Percentiles rank a stretch among this genome's conserved stretches.
phyloP scores from a whole-genome alignment of 2,113 vertebrate species.

The Lycocorax pyrrhopterus region DNA sequence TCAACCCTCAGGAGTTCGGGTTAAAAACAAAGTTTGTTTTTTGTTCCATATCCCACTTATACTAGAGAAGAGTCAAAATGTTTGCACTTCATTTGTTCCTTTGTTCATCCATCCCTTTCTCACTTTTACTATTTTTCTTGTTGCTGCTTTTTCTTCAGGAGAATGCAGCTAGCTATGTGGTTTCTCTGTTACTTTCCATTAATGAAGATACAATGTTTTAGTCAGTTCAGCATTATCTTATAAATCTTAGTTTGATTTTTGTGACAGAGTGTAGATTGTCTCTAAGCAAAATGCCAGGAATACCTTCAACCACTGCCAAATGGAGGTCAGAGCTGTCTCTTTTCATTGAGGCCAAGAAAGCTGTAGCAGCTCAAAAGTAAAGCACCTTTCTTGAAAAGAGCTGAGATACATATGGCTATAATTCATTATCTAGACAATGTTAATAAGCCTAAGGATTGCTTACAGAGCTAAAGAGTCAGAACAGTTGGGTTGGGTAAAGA shows the following conservation, averaged over 20 bases:
- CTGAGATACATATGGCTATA: not conserved
- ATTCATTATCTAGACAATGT: not conserved
- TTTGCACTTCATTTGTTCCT: not conserved
- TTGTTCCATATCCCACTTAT: not conserved
- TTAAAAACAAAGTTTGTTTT: not conserved
- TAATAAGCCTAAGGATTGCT: not conserved
- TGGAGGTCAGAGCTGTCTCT: conserved; percentile 20
- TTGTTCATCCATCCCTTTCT: not conserved
- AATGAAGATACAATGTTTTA: conserved; percentile 11
- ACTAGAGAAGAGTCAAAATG: not conserved
- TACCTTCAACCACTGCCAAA: not conserved
- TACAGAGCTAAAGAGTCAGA: not conserved
- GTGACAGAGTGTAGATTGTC: conserved; percentile 41
- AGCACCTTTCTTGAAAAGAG: not conserved
- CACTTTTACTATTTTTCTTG: not conserved
- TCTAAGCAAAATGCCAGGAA: conserved; percentile 35
- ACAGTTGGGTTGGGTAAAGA: not conserved
- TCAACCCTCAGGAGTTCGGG: not conserved
- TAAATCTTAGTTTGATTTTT: conserved; percentile 58
- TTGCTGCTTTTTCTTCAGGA: not conserved
- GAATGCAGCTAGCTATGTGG: not conserved
- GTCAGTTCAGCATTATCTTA: conserved; percentile 29
- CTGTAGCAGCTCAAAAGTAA: not conserved
- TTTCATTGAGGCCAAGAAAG: conserved; percentile 22
- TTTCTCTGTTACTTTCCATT: conserved; percentile 1